phyloP scores from a whole-genome alignment of 2,888 invertebrate species.

The Abrostola triplasia region DNA sequence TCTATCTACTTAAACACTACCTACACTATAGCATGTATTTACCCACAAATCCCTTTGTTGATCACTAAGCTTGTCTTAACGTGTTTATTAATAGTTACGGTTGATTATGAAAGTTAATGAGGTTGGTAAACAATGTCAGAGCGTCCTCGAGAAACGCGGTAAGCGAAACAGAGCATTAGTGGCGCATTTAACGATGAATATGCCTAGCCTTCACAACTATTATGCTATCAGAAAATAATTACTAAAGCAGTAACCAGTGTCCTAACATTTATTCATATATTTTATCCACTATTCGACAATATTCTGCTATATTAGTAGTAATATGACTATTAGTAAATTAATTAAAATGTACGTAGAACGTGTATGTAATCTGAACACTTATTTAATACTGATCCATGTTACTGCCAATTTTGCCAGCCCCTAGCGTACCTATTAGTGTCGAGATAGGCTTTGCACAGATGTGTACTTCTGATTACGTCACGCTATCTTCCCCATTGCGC shows the following conservation, averaged over 20 bases:
- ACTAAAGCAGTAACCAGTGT: too few species aligned
- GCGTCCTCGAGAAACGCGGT: neutral
- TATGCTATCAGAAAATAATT: too few species aligned
- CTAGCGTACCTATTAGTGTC: neutral
- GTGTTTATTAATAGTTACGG: neutral
- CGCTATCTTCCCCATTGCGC: neutral
- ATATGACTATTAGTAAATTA: too few species aligned
- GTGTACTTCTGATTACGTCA: constrained; percentile 1
- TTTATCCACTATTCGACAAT: too few species aligned
- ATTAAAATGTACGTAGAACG: too few species aligned
- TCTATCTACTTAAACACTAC: neutral
- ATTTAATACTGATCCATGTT: constrained; percentile 1
- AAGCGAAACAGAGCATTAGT: neutral
- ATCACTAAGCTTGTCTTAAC: neutral
- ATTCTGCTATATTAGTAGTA: too few species aligned
- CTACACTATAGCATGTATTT: neutral
- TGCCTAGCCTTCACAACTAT: too few species aligned
- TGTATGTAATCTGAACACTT: neutral
- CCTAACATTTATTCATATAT: too few species aligned
- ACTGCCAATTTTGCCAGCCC: neutral
- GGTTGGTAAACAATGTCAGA: neutral
- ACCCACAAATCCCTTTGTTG: neutral
- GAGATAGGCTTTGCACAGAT: constrained; percentile 3
- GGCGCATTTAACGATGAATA: neutral
- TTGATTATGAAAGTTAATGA: neutral